A percentile compares a stretch with the other conserved stretches of the same genome.
These are phyloP conservation scores for Acinonyx jubatus DNA, from an alignment of 2,113 vertebrate species.

Conservation along the genomic window DNA sequence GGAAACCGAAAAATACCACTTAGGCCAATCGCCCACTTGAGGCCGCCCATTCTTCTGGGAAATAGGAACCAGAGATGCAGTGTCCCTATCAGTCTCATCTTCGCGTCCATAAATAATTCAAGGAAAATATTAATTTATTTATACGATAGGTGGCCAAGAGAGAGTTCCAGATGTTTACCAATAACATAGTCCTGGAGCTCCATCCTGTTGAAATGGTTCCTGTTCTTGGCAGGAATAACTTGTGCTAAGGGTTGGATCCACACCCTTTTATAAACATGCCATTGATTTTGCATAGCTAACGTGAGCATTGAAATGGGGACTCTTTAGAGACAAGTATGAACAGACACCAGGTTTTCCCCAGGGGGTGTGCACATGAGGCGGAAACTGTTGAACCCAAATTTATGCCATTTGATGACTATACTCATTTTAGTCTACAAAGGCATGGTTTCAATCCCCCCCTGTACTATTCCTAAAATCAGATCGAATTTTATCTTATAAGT, in stretches of 20 bases:
- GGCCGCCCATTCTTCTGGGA: conserved; percentile 36
- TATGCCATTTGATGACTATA: conserved; percentile 28
- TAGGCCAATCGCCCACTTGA: background rate
- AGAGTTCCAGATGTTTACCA: conserved; percentile 55
- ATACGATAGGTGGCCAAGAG: conserved; percentile 43
- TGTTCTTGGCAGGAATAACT: conserved; percentile 54
- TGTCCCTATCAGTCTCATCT: conserved; percentile 29
- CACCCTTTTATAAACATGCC: conserved; percentile 69
- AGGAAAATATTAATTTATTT: conserved; percentile 45
- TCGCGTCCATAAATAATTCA: conserved; percentile 70
- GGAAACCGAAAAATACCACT: conserved; percentile 42
- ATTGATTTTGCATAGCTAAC: conserved; percentile 63
- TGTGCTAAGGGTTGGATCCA: conserved; percentile 53
- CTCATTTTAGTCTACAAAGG: background rate
- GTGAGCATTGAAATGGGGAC: conserved; percentile 15
- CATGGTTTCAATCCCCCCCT: background rate
- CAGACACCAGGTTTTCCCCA: conserved; percentile 46
- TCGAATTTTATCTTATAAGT: conserved; percentile 41
- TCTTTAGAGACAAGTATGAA: conserved; percentile 57
- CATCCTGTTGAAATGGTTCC: conserved; percentile 30
- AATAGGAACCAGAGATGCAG: background rate
- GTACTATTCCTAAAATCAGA: conserved; percentile 10
- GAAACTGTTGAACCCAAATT: background rate
- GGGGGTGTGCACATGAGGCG: background rate
- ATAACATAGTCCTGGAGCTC: conserved; percentile 23